Base-by-base conservation (phyloP, 2,888 invertebrate genomes). In the Thecophora atra region DNA sequence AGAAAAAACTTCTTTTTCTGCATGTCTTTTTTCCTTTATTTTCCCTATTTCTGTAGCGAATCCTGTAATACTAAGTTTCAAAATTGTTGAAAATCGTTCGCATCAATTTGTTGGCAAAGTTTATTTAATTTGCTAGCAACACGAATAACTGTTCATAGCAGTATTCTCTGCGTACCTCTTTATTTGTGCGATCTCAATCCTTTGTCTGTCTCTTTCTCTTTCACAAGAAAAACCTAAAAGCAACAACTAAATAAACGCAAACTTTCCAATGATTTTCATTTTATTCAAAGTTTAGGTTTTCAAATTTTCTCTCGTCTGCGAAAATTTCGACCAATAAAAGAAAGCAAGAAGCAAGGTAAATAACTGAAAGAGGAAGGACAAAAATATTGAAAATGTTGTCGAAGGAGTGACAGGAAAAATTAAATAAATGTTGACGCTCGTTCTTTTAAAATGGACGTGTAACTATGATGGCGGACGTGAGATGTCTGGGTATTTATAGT, bases 251-350 rank as follows among this genome's bases (percentile, higher is more conserved):
- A 51, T n/a, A n/a, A 28, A 37, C 21, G 51, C 62, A 63, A 70
- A 47, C 54, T 70, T 21, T 70, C n/a, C 8, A 62, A 70, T 52
- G 52, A 70, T 52, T 70, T 70, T 70, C 37, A 70, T 63, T 70
- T 70, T 70, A 70, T 62, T 70, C 70, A 70, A 70, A 62, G 62
- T 70, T 58, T 69, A 28, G 51, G 52, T 62, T 63, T 70, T 58
- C 58, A 52, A 60, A 69, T 44, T 60, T 60, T 63, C 13, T 37
- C 21, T 6, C 21, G 24, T 69, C 17, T 58, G 56, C 58, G 19
- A 24, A 69, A 47, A 69, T 24, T n/a, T 15, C 4, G 44, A 69
- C n/a, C 24, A 24, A 60, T 44, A 24, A 26, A 7, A 13, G 37
- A 37, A 37, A 62, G 15, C 5, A 54, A 54, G 5, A 19, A n/a